Conservation (phyloP, 1,140 invertebrate genomes). For the Telenomus remus region DNA sequence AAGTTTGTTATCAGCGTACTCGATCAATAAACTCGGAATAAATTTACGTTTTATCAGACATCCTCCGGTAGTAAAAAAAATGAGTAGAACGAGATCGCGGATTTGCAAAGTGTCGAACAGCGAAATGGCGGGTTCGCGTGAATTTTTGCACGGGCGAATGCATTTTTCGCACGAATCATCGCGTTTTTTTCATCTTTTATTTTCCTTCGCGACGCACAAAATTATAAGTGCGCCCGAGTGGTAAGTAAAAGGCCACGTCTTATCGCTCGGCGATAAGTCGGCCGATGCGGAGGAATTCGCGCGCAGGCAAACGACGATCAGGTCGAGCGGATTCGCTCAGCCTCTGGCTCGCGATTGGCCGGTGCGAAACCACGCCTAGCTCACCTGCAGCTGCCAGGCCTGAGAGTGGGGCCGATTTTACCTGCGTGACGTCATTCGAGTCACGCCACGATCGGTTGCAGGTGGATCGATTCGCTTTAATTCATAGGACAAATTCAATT, state of each 20-base stretch:
- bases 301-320: slow-evolving; percentile 62
- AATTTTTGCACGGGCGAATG: slow-evolving; percentile 14
- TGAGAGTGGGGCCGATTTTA: slow-evolving; percentile 56
- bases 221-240: slow-evolving; percentile 9
- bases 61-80: too few species aligned
- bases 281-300: slow-evolving; percentile 49
- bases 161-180: slow-evolving; percentile 42
- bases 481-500: slow-evolving; percentile 12
- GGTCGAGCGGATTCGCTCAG: slow-evolving; percentile 65
- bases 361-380: slow-evolving; percentile 62
- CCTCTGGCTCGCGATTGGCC: slow-evolving; percentile 69
- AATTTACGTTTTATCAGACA: too few species aligned
- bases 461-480: slow-evolving; percentile 35
- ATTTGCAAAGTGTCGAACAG: slow-evolving; percentile 20
- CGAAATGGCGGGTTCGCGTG: slow-evolving; percentile 39
- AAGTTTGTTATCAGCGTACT: too few species aligned
- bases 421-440: slow-evolving; percentile 68
- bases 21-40: too few species aligned
- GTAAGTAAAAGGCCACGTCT: slow-evolving; percentile 23
- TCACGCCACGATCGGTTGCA: slow-evolving; percentile 59
- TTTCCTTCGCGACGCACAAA: slow-evolving; percentile 7
- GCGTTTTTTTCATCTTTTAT: too few species aligned
- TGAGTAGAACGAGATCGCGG: too few species aligned
- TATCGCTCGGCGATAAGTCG: slow-evolving; percentile 43
- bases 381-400: slow-evolving; percentile 59